Evolutionary conservation across 2,797 vertebrate genomes (phyloP).

Genomic region (Sebastes kiyomatsui): DNA sequence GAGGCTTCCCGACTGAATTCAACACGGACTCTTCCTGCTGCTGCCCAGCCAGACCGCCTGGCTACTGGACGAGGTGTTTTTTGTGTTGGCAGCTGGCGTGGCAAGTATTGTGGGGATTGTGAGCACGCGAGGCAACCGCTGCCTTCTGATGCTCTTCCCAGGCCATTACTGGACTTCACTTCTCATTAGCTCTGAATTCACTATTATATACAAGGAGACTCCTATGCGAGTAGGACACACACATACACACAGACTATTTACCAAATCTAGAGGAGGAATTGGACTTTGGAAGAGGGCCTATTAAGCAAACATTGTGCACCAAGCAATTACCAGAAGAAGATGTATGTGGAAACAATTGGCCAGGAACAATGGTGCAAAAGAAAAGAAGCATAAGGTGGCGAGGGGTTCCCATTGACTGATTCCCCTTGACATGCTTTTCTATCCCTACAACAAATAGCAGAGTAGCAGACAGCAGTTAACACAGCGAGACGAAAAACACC

Average conservation of each 20-base stretch:
- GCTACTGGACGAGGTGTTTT: conserved; percentile 30
- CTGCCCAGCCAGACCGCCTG: conserved; percentile 10
- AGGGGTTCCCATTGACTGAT: conserved; percentile 32
- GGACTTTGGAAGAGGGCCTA: conserved; percentile 36
- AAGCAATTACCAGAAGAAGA: conserved; percentile 51
- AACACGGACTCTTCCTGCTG: conserved; percentile 20
- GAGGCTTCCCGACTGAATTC: conserved; percentile 16
- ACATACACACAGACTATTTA: conserved; percentile 14
- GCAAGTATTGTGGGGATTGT: conserved; percentile 8
- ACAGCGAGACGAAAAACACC: conserved; percentile 39
- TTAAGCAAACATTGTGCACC: conserved; percentile 27
- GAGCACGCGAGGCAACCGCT: neutral
- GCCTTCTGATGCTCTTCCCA: conserved; percentile 58
- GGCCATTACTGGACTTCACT: conserved; percentile 59
- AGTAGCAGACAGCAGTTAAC: conserved; percentile 42
- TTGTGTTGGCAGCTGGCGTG: neutral
- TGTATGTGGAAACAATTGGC: conserved; percentile 40
- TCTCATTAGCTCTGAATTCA: conserved; percentile 59
- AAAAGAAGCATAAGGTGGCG: conserved; percentile 21
- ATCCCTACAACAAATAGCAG: conserved; percentile 21
- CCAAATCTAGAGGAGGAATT: conserved; percentile 24
- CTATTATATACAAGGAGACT: conserved; percentile 22
- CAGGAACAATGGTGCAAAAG: conserved; percentile 12
- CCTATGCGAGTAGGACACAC: neutral
- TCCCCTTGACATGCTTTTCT: conserved; percentile 29